These are phyloP conservation scores for Irena cyanogastra DNA, from an alignment of 2,113 vertebrate species.

Conservation along the genomic window DNA sequence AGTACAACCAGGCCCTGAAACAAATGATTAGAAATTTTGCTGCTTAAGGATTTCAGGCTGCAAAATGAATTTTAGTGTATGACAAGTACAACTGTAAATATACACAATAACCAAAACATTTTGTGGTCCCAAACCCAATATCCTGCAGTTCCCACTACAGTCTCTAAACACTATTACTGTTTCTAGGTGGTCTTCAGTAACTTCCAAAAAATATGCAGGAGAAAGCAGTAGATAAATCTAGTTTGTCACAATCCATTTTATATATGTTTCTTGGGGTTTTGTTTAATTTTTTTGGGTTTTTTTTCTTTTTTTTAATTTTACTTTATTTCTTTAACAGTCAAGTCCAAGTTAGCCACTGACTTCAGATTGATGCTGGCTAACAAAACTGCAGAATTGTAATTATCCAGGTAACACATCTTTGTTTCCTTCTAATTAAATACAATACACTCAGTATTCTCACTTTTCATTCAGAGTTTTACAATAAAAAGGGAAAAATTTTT, in stretches of 20 bases:
- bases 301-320: background rate
- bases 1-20: background rate
- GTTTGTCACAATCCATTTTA: background rate
- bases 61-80: background rate
- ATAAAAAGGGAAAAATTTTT: background rate
- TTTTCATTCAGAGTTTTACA: background rate
- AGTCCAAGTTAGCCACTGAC: background rate
- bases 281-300: too few species aligned
- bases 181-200: background rate
- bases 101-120: background rate
- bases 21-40: background rate
- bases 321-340: background rate
- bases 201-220: background rate
- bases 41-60: background rate
- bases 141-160: fast-evolving
- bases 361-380: background rate
- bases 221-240: background rate
- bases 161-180: background rate
- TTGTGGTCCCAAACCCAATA: background rate
- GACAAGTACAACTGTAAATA: background rate
- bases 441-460: background rate
- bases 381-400: background rate
- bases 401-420: background rate
- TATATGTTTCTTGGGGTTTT: fast-evolving
- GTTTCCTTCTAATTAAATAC: background rate